Percentiles rank a stretch among this genome's conserved stretches.
Conservation (phyloP, 2,888 invertebrate species). For the Campoplex capitator region DNA sequence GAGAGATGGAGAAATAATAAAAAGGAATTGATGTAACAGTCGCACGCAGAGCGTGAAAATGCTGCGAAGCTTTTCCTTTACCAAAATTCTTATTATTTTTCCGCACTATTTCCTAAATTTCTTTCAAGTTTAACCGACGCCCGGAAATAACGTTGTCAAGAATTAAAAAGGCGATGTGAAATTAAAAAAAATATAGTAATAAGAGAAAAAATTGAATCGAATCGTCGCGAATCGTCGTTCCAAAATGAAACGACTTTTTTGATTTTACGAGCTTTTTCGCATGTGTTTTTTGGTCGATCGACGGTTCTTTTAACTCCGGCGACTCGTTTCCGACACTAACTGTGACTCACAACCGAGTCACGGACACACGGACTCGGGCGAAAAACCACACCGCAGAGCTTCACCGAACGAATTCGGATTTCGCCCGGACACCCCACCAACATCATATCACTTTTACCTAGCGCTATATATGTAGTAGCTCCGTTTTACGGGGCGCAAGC, state of each 20-base stretch:
- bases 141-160: not conserved
- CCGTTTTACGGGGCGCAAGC: slow-evolving; percentile 59
- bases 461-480: slow-evolving; percentile 16
- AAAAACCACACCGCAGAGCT: slow-evolving; percentile 20
- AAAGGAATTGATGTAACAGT: not conserved
- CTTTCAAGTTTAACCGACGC: not conserved
- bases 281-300: not conserved
- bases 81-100: not conserved
- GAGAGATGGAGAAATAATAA: not conserved
- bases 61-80: not conserved
- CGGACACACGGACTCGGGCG: slow-evolving; percentile 16
- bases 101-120: not conserved
- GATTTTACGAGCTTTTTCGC: not conserved
- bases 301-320: not conserved
- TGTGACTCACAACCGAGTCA: slow-evolving; percentile 30
- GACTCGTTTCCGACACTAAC: slow-evolving; percentile 22
- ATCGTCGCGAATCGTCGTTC: not conserved
- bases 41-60: not conserved
- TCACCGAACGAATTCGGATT: slow-evolving; percentile 59
- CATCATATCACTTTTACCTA: slow-evolving; percentile 17
- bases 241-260: not conserved
- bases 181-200: not conserved
- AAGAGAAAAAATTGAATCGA: not conserved
- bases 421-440: slow-evolving; percentile 58
- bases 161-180: not conserved